Percentiles rank a stretch among this genome's conserved stretches.
phyloP scores from a whole-genome alignment of 1,140 invertebrate species.

The Plutomurus gul region DNA sequence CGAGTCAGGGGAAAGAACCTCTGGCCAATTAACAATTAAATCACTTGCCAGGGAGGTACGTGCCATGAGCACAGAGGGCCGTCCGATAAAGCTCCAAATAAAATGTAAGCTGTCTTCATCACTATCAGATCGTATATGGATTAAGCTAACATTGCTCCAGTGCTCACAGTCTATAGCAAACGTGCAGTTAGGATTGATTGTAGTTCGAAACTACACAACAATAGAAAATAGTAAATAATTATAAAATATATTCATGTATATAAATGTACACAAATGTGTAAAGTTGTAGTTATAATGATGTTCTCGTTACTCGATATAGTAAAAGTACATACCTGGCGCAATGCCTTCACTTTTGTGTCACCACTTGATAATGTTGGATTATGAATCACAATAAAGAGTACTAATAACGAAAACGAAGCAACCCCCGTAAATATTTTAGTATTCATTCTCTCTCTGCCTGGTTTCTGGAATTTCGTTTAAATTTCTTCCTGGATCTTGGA shows the following conservation, averaged over 20 bases:
- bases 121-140: constrained; percentile 50
- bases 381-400: too few species aligned
- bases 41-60: constrained; percentile 32
- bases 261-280: too few species aligned
- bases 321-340: too few species aligned
- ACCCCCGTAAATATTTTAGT: too few species aligned
- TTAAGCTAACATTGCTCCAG: constrained; percentile 30
- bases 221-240: background rate
- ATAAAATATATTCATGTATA: background rate
- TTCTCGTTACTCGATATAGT: too few species aligned
- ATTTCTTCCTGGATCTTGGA: too few species aligned
- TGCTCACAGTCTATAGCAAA: background rate
- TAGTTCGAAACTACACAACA: constrained; percentile 9
- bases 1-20: background rate
- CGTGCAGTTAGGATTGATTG: constrained; percentile 40
- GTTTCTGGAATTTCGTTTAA: too few species aligned
- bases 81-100: constrained; percentile 49
- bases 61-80: constrained; percentile 45
- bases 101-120: constrained; percentile 45
- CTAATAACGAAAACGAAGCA: too few species aligned
- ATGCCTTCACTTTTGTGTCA: too few species aligned
- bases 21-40: constrained; percentile 41
- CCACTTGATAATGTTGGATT: too few species aligned
- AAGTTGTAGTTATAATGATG: too few species aligned
- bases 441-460: too few species aligned